These are phyloP conservation scores for Perca schrenkii DNA, from an alignment of 2,113 vertebrate species.

Conservation along the genomic window DNA sequence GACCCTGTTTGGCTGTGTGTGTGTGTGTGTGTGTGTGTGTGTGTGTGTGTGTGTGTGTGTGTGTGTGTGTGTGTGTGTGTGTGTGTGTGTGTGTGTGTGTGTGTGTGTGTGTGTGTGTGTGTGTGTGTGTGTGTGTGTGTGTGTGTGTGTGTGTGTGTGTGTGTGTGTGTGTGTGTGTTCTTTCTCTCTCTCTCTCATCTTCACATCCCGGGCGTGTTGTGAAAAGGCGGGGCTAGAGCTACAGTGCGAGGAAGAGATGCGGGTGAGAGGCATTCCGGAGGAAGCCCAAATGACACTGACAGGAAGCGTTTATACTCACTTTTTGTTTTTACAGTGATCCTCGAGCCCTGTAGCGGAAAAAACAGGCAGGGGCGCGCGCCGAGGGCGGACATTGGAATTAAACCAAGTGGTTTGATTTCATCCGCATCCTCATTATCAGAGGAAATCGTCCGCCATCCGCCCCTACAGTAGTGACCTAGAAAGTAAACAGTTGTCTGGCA, in stretches of 20 bases:
- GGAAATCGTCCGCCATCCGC: background rate
- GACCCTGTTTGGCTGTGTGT: too few relatives aligned
- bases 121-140: too few relatives aligned
- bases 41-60: too few relatives aligned
- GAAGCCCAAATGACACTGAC: slow-evolving; percentile 5
- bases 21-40: too few relatives aligned
- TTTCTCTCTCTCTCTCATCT: background rate
- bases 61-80: too few relatives aligned
- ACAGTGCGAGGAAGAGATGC: slow-evolving; percentile 22
- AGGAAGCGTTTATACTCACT: slow-evolving; percentile 8
- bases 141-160: too few relatives aligned
- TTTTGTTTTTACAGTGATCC: background rate
- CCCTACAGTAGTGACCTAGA: slow-evolving; percentile 6
- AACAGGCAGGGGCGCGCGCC: too few relatives aligned
- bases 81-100: too few relatives aligned
- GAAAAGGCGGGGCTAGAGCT: slow-evolving; percentile 18
- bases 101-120: too few relatives aligned
- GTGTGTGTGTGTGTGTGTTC: too few relatives aligned
- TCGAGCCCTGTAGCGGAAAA: background rate
- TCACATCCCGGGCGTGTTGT: background rate
- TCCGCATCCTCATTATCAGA: background rate
- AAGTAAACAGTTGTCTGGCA: background rate
- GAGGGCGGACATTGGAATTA: background rate
- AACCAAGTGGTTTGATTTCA: background rate
- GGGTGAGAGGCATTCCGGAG: background rate